These are phyloP conservation scores for Battus philenor DNA, from an alignment of 1,140 invertebrate species.

Conservation along the genomic window DNA sequence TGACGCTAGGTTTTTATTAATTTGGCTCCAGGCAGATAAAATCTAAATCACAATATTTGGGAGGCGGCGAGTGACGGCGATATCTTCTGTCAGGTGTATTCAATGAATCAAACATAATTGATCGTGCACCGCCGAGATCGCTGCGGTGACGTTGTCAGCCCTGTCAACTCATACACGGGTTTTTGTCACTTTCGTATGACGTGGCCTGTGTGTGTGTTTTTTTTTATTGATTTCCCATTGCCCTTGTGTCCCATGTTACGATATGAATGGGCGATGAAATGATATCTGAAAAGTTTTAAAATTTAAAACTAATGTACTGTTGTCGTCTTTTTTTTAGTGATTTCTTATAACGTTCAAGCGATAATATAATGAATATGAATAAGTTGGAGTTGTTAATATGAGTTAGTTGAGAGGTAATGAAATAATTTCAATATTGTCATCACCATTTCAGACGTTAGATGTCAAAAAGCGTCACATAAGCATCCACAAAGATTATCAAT, in stretches of 20 bases:
- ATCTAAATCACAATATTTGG: slow-evolving; percentile 57
- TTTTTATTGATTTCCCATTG: slow-evolving; percentile 12
- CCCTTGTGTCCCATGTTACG: slow-evolving; percentile 1
- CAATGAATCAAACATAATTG: slow-evolving; percentile 59
- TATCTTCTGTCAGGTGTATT: slow-evolving; percentile 50
- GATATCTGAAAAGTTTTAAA: not conserved
- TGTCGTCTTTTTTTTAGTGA: no score
- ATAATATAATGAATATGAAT: no score
- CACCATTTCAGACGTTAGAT: no score
- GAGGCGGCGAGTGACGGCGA: slow-evolving; percentile 43
- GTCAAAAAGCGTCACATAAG: no score
- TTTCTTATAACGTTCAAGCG: no score
- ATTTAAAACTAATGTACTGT: not conserved
- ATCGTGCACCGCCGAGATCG: slow-evolving; percentile 40
- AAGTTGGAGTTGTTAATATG: no score
- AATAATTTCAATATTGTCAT: no score
- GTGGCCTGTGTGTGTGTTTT: slow-evolving; percentile 1
- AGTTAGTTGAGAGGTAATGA: no score
- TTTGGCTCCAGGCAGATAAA: slow-evolving; percentile 45
- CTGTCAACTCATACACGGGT: slow-evolving; percentile 46
- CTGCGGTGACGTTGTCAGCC: slow-evolving; percentile 43
- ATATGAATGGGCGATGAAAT: slow-evolving; percentile 10
- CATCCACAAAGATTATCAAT: no score
- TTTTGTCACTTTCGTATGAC: slow-evolving; percentile 49
- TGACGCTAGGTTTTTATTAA: slow-evolving; percentile 27